Evolutionary conservation across 2,113 vertebrate genomes (phyloP).

Genomic region (Carettochelys insculpta): DNA sequence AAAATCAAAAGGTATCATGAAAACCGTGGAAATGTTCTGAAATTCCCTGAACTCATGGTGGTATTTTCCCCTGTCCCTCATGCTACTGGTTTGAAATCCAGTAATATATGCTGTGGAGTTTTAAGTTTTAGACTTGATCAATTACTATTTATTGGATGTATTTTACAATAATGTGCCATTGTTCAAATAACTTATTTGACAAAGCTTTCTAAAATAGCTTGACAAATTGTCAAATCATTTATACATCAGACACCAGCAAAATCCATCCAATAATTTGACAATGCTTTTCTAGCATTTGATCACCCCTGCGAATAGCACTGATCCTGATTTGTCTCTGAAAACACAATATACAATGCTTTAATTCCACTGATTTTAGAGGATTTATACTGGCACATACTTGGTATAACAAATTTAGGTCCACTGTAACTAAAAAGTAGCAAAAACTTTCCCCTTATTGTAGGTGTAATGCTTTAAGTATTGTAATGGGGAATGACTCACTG

Average conservation of each 20-base stretch:
- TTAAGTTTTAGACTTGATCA: not conserved
- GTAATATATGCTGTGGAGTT: not conserved
- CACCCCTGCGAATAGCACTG: not conserved
- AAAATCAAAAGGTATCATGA: not conserved
- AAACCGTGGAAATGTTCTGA: not conserved
- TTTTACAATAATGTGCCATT: not conserved
- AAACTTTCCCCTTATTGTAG: not conserved
- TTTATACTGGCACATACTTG: not conserved
- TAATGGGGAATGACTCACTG: too few species aligned
- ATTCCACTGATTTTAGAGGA: not conserved
- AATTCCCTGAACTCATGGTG: not conserved
- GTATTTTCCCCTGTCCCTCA: not conserved
- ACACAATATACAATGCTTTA: fast-evolving
- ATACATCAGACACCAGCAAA: not conserved
- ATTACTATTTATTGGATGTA: not conserved
- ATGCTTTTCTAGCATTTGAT: not conserved
- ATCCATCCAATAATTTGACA: not conserved
- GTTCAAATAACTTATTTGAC: not conserved
- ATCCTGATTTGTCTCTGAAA: fast-evolving
- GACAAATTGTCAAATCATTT: not conserved
- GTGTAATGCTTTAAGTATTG: not conserved
- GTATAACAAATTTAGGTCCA: not conserved
- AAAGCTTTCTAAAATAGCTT: not conserved
- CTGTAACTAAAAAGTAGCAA: not conserved
- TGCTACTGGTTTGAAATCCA: not conserved